phyloP scores from a whole-genome alignment of 2,113 vertebrate genomes.

The Embiotoca jacksoni region DNA sequence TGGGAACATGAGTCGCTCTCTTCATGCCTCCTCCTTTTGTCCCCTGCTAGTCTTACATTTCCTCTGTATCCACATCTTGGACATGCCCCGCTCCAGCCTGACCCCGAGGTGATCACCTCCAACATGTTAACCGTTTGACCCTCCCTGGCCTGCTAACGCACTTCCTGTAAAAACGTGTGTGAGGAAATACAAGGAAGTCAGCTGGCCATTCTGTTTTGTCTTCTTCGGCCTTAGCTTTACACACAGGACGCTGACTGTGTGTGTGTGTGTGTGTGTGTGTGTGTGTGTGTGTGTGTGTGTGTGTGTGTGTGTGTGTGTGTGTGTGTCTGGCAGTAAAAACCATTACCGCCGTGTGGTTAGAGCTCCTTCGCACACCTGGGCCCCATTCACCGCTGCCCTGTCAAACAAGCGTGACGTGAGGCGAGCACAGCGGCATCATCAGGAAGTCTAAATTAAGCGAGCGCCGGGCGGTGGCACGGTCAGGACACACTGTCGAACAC shows the following conservation, averaged over 20 bases:
- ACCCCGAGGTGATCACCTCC: slow-evolving; percentile 15
- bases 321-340: slow-evolving; percentile 15
- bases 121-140: slow-evolving; percentile 44
- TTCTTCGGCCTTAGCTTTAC: slow-evolving; percentile 11
- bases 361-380: slow-evolving; percentile 59
- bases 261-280: slow-evolving; percentile 1
- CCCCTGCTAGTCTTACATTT: slow-evolving; percentile 7
- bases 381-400: slow-evolving; percentile 41
- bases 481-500: slow-evolving; percentile 5
- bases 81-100: neutral
- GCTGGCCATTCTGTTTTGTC: slow-evolving; percentile 37
- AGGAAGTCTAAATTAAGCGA: slow-evolving; percentile 64
- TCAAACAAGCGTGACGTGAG: slow-evolving; percentile 45
- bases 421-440: slow-evolving; percentile 41
- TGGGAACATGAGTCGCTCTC: neutral
- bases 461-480: slow-evolving; percentile 25
- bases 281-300: slow-evolving; percentile 1
- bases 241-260: neutral
- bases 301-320: neutral
- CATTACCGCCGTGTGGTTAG: slow-evolving; percentile 25
- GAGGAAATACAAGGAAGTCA: slow-evolving; percentile 49
- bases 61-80: slow-evolving; percentile 2
- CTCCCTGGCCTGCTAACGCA: slow-evolving; percentile 32
- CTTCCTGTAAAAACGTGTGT: slow-evolving; percentile 55
- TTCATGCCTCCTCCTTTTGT: neutral